Evolutionary conservation across 2,113 vertebrate species (phyloP).

Genomic region (Centropus unirufus): DNA sequence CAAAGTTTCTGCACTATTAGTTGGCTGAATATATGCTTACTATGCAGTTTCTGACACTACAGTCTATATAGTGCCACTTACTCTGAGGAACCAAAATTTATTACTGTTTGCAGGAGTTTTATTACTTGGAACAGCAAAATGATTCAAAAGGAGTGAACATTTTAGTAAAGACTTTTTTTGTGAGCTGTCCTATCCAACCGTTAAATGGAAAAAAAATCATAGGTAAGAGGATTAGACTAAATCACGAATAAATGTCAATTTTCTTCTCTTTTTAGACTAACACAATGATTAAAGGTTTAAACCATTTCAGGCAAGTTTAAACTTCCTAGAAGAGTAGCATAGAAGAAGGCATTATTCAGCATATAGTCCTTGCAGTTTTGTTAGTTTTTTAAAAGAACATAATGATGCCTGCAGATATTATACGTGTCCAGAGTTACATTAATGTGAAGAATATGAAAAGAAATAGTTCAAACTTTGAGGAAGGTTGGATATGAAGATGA

Average conservation of each 20-base stretch:
- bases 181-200: not conserved
- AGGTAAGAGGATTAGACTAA: constrained; percentile 17
- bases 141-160: constrained; percentile 53
- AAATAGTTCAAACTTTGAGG: not conserved
- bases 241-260: constrained; percentile 17
- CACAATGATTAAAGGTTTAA: constrained; percentile 7
- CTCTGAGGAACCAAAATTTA: constrained; percentile 36
- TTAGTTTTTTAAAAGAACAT: not conserved
- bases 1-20: not conserved
- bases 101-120: constrained; percentile 52
- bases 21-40: constrained; percentile 26
- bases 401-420: not conserved
- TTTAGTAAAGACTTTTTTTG: not conserved
- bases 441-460: not conserved
- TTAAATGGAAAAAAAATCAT: not conserved
- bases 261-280: constrained; percentile 6
- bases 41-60: constrained; percentile 25
- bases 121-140: constrained; percentile 28
- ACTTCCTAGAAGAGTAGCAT: not conserved
- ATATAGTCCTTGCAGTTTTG: not conserved
- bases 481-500: not conserved
- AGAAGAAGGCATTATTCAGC: constrained; percentile 11
- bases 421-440: not conserved
- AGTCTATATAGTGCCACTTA: not conserved
- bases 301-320: constrained; percentile 17